Evolutionary conservation across 1,140 invertebrate species (phyloP).

Genomic region (Dendrolimus punctatus): DNA sequence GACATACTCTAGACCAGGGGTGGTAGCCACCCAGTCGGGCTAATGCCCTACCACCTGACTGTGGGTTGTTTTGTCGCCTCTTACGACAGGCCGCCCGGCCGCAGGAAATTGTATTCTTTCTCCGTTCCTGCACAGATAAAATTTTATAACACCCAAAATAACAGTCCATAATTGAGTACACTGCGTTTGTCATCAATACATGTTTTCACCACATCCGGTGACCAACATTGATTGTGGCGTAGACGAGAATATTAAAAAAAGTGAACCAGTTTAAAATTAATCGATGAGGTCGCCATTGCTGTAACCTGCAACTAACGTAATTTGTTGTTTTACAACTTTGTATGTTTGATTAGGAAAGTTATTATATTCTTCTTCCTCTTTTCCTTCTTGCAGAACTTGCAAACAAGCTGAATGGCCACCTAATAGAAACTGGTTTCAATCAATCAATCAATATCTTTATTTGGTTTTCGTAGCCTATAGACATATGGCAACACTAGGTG

Average conservation of each 20-base stretch:
- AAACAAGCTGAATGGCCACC: too few species aligned
- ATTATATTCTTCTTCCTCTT: too few species aligned
- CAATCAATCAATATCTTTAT: background rate
- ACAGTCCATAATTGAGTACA: slow-evolving; percentile 2
- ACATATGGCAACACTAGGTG: background rate
- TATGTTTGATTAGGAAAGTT: slow-evolving; percentile 12
- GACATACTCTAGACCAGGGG: too few species aligned
- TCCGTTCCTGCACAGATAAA: too few species aligned
- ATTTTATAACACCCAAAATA: background rate
- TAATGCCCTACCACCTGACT: too few species aligned
- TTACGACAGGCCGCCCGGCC: too few species aligned
- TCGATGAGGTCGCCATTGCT: slow-evolving; percentile 25
- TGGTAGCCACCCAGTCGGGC: too few species aligned
- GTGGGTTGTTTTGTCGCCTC: too few species aligned
- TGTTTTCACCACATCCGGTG: slow-evolving; percentile 28
- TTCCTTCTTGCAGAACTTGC: too few species aligned
- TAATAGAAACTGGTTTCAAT: background rate
- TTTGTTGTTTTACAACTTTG: slow-evolving; percentile 27
- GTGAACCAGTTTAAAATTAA: slow-evolving; percentile 23
- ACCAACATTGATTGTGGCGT: slow-evolving; percentile 24
- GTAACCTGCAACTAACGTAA: slow-evolving; percentile 20
- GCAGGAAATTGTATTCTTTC: too few species aligned
- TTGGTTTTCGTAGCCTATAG: background rate
- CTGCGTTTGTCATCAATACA: slow-evolving; percentile 13
- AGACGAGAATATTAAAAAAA: slow-evolving; percentile 9